Evolutionary conservation across 2,113 vertebrate species (phyloP).

Genomic region (Macaca mulatta): DNA sequence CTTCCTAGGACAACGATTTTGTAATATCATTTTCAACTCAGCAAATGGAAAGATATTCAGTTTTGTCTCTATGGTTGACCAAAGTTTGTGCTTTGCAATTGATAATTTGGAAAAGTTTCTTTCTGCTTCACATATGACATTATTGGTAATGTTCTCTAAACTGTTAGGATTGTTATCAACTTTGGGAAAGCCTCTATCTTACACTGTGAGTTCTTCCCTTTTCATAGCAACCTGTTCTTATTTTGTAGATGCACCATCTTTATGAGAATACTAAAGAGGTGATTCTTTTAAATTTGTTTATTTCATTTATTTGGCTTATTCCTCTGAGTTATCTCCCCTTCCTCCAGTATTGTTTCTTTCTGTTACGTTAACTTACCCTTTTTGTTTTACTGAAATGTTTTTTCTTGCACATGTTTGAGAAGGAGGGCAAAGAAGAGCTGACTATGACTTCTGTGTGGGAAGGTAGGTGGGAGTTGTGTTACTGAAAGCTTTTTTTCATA

Average conservation of each 20-base stretch:
- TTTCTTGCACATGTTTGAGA: not conserved
- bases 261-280: not conserved
- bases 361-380: not conserved
- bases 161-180: not conserved
- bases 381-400: not conserved
- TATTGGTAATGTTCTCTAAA: not conserved
- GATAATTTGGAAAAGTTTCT: not conserved
- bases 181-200: not conserved
- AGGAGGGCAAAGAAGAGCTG: not conserved
- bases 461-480: not conserved
- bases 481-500: not conserved
- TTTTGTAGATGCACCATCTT: not conserved
- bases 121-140: not conserved
- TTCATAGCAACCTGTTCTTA: not conserved
- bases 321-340: not conserved
- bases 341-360: not conserved
- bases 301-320: not conserved
- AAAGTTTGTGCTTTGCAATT: constrained; percentile 16
- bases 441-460: not conserved
- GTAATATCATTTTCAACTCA: not conserved
- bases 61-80: not conserved
- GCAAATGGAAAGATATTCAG: not conserved
- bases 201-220: not conserved
- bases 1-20: constrained; percentile 6
- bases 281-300: constrained; percentile 22